A percentile compares a stretch with the other conserved stretches of the same genome.
Conservation (phyloP, 2,113 vertebrate species). For the Aphyosemion australe region DNA sequence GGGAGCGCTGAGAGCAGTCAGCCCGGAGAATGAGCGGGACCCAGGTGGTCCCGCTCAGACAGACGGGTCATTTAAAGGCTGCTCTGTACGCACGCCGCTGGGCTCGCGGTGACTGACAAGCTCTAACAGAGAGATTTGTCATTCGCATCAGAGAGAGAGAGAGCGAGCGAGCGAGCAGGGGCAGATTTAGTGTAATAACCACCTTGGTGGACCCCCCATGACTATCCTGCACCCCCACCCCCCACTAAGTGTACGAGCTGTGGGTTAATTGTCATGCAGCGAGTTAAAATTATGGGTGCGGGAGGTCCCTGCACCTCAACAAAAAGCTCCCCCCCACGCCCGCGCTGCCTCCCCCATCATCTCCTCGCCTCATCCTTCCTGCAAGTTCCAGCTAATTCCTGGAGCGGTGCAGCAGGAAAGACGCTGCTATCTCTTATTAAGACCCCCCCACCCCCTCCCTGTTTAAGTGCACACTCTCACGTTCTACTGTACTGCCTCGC, state of each 20-base stretch:
- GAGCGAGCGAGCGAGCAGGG: conserved; percentile 53
- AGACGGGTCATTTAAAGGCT: conserved; percentile 70
- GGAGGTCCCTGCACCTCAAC: conserved; percentile 94
- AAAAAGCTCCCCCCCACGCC: conserved; percentile 71
- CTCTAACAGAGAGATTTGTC: conserved; percentile 73
- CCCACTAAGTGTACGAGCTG: conserved; percentile 63
- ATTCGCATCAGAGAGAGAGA: conserved; percentile 61
- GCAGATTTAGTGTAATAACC: conserved; percentile 25
- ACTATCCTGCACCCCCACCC: conserved; percentile 66
- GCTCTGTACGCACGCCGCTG: conserved; percentile 64
- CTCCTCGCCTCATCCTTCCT: conserved; percentile 79
- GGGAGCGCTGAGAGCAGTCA: conserved; percentile 50
- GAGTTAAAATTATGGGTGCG: conserved; percentile 91
- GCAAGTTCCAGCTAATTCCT: conserved; percentile 97
- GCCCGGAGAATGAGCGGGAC: conserved; percentile 64
- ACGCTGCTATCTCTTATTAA: conserved; percentile 87
- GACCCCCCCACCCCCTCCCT: conserved; percentile 54
- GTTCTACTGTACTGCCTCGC: conserved; percentile 41
- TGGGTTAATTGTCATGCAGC: conserved; percentile 97
- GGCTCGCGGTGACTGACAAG: conserved; percentile 60
- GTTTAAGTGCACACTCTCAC: conserved; percentile 39
- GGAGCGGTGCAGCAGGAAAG: conserved; percentile 80
- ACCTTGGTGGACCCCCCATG: conserved; percentile 46
- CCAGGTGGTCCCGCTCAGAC: conserved; percentile 75
- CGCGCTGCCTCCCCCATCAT: conserved; percentile 11